A percentile compares a stretch with the other conserved stretches of the same genome.
Evolutionary conservation across 2,113 vertebrate species (phyloP).

Genomic region (Syngnathus floridae): DNA sequence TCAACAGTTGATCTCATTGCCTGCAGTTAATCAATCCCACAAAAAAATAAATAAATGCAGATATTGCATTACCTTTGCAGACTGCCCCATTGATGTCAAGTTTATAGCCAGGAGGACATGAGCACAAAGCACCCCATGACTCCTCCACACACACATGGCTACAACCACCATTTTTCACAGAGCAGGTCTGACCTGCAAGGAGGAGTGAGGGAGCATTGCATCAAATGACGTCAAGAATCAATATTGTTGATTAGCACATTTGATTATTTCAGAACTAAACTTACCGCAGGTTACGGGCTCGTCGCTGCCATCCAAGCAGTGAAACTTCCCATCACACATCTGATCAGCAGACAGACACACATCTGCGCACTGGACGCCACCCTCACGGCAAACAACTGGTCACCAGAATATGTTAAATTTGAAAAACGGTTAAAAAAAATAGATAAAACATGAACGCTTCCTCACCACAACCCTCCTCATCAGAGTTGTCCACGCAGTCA

Average conservation of each 20-base stretch:
- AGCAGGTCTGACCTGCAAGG: constrained; percentile 72
- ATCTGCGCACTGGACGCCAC: constrained; percentile 51
- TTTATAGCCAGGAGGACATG: constrained; percentile 70
- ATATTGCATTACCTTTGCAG: constrained; percentile 71
- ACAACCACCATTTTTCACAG: constrained; percentile 76
- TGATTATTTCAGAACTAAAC: background rate
- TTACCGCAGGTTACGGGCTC: constrained; percentile 64
- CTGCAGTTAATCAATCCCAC: background rate
- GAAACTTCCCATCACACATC: constrained; percentile 59
- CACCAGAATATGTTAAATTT: background rate
- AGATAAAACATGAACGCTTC: background rate
- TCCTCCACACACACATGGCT: constrained; percentile 70
- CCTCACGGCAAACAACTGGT: constrained; percentile 45
- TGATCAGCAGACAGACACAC: constrained; percentile 50
- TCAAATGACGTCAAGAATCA: too few relatives aligned
- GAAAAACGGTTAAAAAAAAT: background rate
- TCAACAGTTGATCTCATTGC: background rate
- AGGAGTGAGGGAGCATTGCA: rapidly evolving
- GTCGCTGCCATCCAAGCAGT: constrained; percentile 66
- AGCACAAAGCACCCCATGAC: constrained; percentile 74
- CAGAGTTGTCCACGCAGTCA: constrained; percentile 69
- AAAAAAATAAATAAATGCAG: background rate
- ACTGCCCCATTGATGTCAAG: constrained; percentile 67
- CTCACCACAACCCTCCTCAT: constrained; percentile 71
- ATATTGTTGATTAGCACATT: background rate